Percentiles rank a stretch among this genome's conserved stretches.
Conservation (phyloP, 1,140 invertebrate species). For the Aplysia californica region DNA sequence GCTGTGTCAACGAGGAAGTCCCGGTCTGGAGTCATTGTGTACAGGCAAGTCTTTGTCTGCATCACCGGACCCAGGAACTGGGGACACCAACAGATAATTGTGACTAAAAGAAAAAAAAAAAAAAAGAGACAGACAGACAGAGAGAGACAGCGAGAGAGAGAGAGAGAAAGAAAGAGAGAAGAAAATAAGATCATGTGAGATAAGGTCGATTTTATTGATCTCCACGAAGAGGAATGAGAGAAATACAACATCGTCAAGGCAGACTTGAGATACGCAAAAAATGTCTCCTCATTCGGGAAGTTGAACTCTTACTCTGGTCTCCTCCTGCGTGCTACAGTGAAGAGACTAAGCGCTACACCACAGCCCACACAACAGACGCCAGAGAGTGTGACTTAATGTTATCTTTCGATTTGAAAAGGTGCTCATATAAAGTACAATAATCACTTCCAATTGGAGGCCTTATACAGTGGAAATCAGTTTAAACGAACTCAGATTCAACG, state of each 20-base stretch:
- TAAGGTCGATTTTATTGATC: neutral
- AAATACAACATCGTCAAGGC: neutral
- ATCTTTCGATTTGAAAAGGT: too few species aligned
- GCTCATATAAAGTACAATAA: neutral
- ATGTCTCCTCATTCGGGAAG: neutral
- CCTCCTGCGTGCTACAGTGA: too few species aligned
- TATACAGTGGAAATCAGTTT: neutral
- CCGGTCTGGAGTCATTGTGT: slow-evolving; percentile 62
- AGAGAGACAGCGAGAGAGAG: too few species aligned
- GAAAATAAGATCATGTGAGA: neutral
- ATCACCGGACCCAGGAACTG: slow-evolving; percentile 59
- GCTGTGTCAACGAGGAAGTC: slow-evolving; percentile 61
- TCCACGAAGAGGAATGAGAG: neutral
- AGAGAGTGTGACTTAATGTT: too few species aligned
- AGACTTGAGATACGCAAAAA: neutral
- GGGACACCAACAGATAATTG: slow-evolving; percentile 7
- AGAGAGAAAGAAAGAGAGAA: neutral
- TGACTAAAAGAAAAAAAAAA: neutral
- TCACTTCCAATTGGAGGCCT: neutral
- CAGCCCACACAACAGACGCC: too few species aligned
- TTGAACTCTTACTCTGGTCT: too few species aligned
- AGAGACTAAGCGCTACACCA: too few species aligned
- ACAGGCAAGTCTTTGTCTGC: slow-evolving; percentile 62
- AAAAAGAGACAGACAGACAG: neutral
- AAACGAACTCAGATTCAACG: too few species aligned